phyloP scores from a whole-genome alignment of 2,888 invertebrate genomes.

The Pegoplata infirma region DNA sequence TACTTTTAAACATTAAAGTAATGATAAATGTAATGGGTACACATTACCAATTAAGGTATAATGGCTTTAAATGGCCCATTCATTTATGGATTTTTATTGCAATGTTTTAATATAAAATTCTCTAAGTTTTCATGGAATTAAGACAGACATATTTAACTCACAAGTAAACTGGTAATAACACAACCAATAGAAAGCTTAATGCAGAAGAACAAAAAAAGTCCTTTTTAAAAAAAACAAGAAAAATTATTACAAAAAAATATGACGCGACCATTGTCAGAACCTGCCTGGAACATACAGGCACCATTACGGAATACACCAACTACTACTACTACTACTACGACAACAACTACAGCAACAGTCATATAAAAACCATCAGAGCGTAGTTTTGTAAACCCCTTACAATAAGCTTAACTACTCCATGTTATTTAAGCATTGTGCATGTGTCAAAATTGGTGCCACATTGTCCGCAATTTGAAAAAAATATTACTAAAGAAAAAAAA shows the following conservation, averaged over 20 bases:
- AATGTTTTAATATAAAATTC: too few relatives aligned
- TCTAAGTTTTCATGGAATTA: too few relatives aligned
- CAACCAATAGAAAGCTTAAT: constrained; percentile 34
- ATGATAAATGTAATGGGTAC: too few relatives aligned
- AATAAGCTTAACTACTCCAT: constrained; percentile 42
- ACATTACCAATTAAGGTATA: too few relatives aligned
- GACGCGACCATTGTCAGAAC: constrained; percentile 59
- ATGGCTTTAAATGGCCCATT: too few relatives aligned
- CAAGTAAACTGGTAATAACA: constrained; percentile 21
- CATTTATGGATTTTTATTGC: too few relatives aligned
- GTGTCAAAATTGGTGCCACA: constrained; percentile 77
- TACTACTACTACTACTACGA: neutral
- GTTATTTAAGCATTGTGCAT: constrained; percentile 70
- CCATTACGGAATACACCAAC: constrained; percentile 20
- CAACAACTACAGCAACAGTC: constrained; percentile 1
- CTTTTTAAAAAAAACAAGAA: neutral
- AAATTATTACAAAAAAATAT: constrained; percentile 32
- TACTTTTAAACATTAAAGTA: too few relatives aligned
- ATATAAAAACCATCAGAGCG: constrained; percentile 40
- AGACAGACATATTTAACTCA: too few relatives aligned
- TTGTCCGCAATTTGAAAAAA: constrained; percentile 71
- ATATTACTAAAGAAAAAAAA: too few relatives aligned
- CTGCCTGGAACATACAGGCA: constrained; percentile 51
- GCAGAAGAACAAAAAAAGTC: neutral
- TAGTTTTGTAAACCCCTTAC: constrained; percentile 18